Conservation (phyloP, 2,113 vertebrate species). For the Rhea pennata region DNA sequence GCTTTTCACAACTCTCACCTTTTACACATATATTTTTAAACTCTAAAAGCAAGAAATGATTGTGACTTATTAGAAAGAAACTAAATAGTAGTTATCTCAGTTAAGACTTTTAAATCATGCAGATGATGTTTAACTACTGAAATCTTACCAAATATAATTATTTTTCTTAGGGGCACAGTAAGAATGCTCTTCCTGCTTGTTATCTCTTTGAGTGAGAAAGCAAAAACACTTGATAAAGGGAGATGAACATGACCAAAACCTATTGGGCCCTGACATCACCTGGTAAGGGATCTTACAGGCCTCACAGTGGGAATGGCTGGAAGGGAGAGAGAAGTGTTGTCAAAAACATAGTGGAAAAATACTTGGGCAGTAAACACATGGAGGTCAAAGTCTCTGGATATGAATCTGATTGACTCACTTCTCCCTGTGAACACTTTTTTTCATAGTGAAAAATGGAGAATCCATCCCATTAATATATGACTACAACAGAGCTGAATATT, state of each 20-base stretch:
- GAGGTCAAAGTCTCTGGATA: neutral
- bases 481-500: neutral
- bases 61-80: neutral
- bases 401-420: neutral
- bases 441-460: neutral
- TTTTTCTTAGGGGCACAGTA: too few species aligned
- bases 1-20: neutral
- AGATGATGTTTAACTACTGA: neutral
- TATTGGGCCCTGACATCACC: neutral
- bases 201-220: neutral
- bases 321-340: neutral
- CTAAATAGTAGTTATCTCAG: neutral
- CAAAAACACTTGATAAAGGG: neutral
- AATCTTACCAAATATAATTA: neutral
- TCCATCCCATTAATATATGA: neutral
- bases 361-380: neutral
- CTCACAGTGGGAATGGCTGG: neutral
- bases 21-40: neutral
- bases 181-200: neutral
- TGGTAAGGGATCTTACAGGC: neutral
- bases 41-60: neutral
- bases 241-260: neutral
- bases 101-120: neutral
- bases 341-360: neutral
- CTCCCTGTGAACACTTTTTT: neutral